Evolutionary conservation across 2,888 invertebrate genomes (phyloP).

Genomic region (Lasioglossum vierecki): DNA sequence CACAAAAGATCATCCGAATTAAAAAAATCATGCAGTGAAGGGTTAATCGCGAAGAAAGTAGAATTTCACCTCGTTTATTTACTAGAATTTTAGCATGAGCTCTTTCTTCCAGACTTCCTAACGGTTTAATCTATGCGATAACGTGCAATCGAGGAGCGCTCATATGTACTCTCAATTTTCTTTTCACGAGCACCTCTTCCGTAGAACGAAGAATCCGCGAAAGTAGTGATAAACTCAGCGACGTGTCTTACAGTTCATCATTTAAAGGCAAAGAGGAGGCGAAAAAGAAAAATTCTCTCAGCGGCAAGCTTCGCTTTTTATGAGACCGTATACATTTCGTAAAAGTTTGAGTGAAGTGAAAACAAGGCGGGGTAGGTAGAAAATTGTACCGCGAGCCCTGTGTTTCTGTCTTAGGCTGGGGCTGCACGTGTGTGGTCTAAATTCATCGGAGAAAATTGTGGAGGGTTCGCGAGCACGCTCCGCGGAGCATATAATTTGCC

Average conservation of each 20-base stretch:
- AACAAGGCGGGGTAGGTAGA: not conserved
- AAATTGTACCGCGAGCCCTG: conserved; percentile 15
- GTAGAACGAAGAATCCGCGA: not conserved
- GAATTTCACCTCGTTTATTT: too few relatives aligned
- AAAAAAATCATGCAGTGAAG: too few relatives aligned
- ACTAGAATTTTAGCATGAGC: too few relatives aligned
- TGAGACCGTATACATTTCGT: conserved; percentile 15
- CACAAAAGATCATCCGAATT: too few relatives aligned
- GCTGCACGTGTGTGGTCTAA: conserved; percentile 1
- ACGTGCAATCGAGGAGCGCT: not conserved
- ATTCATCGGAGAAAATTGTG: conserved; percentile 41
- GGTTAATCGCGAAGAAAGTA: too few relatives aligned
- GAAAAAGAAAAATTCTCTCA: not conserved
- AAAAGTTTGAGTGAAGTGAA: conserved; percentile 24
- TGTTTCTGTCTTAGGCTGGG: not conserved
- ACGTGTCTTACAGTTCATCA: not conserved
- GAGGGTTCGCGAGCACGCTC: conserved; percentile 11
- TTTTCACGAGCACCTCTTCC: not conserved
- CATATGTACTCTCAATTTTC: not conserved
- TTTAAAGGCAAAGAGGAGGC: not conserved
- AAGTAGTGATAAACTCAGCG: not conserved
- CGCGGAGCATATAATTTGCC: conserved; percentile 34
- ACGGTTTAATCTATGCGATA: too few relatives aligned
- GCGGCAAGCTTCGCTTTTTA: not conserved
- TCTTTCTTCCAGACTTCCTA: too few relatives aligned